Conservation (phyloP, 1,140 invertebrate species). For the Charaxes varanes region DNA sequence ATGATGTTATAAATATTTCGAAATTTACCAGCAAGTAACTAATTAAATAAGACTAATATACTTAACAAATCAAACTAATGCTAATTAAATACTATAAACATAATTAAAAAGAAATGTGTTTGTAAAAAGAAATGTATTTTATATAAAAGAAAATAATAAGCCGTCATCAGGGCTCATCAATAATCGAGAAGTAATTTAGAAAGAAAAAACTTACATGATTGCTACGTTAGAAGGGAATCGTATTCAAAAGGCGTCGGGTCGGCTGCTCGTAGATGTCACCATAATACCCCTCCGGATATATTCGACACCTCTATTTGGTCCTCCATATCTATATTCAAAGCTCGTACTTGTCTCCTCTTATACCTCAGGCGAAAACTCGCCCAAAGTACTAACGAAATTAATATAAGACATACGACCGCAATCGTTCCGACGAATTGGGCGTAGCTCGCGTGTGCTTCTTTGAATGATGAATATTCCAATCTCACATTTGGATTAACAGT, state of each 20-base stretch:
- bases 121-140: no score
- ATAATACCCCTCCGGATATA: conserved; percentile 79
- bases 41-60: no score
- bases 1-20: no score
- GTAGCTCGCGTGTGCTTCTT: conserved; percentile 36
- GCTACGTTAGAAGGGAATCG: conserved; percentile 74
- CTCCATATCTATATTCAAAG: conserved; percentile 55
- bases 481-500: conserved; percentile 38
- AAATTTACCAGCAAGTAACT: no score
- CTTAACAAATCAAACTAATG: no score
- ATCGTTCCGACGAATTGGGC: conserved; percentile 53
- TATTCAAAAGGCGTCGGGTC: conserved; percentile 75
- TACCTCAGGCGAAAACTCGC: conserved; percentile 59
- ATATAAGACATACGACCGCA: conserved; percentile 40
- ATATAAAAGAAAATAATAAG: no score
- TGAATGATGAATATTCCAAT: conserved; percentile 58
- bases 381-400: conserved; percentile 65
- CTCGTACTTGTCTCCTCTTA: conserved; percentile 53
- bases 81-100: no score
- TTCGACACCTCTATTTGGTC: conserved; percentile 82
- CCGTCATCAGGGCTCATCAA: not conserved
- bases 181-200: no score
- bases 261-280: conserved; percentile 78
- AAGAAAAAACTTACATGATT: conserved; percentile 59
- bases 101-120: no score